Conservation (phyloP, 2,888 invertebrate species). For the Tiphia femorata region DNA sequence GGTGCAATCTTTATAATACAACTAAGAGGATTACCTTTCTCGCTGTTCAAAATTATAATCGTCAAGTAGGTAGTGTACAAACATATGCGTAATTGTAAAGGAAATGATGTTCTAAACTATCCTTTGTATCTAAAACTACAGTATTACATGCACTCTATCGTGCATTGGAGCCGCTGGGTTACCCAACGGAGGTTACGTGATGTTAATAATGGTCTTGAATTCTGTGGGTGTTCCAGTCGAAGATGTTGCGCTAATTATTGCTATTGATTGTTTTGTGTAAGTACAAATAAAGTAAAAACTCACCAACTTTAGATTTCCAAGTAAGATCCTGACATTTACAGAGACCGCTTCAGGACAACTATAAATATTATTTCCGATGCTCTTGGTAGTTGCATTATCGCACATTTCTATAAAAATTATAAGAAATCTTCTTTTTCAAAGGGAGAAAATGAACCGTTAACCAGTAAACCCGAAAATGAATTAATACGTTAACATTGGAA, state of each 20-base stretch:
- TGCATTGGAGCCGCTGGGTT: conserved; percentile 98
- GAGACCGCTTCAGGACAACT: conserved; percentile 64
- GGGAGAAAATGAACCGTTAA: no score
- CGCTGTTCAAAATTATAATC: conserved; percentile 90
- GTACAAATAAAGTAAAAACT: conserved; percentile 52
- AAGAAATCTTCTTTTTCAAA: no score
- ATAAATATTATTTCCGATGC: conserved; percentile 62
- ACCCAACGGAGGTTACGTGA: conserved; percentile 94
- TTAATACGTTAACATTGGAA: no score
- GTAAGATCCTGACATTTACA: conserved; percentile 28
- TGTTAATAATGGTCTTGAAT: conserved; percentile 95
- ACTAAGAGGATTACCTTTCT: conserved; percentile 84
- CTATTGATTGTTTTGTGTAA: conserved; percentile 94
- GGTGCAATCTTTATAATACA: conserved; percentile 98
- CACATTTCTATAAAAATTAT: conserved; percentile 33
- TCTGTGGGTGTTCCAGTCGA: conserved; percentile 91
- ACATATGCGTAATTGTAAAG: neutral
- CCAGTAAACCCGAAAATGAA: no score
- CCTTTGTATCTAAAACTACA: conserved; percentile 63
- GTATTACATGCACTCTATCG: conserved; percentile 95
- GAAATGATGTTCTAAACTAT: neutral
- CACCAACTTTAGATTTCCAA: neutral
- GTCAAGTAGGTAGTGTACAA: conserved; percentile 80
- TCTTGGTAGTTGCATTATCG: conserved; percentile 59
- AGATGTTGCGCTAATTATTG: conserved; percentile 90